phyloP scores from a whole-genome alignment of 37 sponge, comb jelly and placozoan species.

The Bolinopsis microptera region DNA sequence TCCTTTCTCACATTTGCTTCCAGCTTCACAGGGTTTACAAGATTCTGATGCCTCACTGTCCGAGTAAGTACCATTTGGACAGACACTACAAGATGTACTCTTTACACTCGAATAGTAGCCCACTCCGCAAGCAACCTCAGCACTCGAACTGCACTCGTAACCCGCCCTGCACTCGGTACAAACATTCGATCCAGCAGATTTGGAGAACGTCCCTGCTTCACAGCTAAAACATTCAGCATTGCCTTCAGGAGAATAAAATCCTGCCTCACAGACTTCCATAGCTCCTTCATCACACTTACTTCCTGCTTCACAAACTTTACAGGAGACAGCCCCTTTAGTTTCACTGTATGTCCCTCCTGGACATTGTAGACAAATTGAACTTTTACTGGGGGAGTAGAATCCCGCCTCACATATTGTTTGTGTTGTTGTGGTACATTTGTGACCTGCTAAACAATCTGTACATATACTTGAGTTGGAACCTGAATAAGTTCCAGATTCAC shows the following conservation, averaged over 20 bases:
- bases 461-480: neutral
- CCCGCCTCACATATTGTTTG: neutral
- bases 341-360: slow-evolving; percentile 10
- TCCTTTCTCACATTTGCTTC: neutral
- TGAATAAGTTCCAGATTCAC: neutral
- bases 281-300: neutral
- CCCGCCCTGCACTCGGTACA: neutral
- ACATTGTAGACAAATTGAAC: slow-evolving; percentile 16
- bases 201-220: neutral
- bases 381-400: neutral
- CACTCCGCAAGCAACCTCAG: neutral
- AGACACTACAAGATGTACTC: neutral
- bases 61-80: neutral
- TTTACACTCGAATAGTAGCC: neutral
- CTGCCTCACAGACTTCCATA: neutral
- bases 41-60: too few relatives aligned
- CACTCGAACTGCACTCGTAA: neutral
- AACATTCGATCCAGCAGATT: neutral
- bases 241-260: neutral
- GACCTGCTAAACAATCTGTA: neutral
- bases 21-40: slow-evolving; percentile 12
- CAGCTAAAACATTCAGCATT: slow-evolving; percentile 2
- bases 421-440: neutral
- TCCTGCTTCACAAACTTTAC: neutral
- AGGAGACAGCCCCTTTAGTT: neutral